phyloP scores from a whole-genome alignment of 2,888 invertebrate species.

The Tinea semifulvella region DNA sequence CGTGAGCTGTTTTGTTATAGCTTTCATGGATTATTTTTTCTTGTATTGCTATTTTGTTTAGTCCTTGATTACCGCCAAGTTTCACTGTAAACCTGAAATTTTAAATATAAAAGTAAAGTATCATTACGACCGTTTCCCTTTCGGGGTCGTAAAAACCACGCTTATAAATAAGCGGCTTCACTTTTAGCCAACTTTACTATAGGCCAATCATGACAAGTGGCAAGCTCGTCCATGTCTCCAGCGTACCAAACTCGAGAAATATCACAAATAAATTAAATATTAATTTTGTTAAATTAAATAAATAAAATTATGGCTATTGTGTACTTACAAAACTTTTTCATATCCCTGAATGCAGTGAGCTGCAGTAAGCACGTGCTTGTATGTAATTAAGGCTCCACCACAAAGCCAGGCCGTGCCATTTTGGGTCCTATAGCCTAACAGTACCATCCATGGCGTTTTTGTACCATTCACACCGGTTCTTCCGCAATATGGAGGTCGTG shows the following conservation, averaged over 20 bases:
- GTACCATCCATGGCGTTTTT: constrained; percentile 76
- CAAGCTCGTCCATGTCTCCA: no score
- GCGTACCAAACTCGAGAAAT: no score
- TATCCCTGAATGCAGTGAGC: constrained; percentile 75
- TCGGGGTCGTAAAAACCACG: no score
- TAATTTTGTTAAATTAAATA: no score
- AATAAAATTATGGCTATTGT: neutral
- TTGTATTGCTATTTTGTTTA: neutral
- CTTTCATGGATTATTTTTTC: neutral
- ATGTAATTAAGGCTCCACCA: constrained; percentile 76
- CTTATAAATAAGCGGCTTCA: no score
- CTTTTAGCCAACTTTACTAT: no score
- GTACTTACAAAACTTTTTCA: constrained; percentile 67
- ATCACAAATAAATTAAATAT: no score
- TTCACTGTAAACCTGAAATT: constrained; percentile 4
- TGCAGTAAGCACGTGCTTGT: constrained; percentile 79
- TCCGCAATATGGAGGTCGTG: neutral
- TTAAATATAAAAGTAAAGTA: no score
- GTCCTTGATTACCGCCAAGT: neutral
- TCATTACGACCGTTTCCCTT: no score
- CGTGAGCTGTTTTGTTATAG: neutral
- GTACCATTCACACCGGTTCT: no score
- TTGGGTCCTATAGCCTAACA: constrained; percentile 72
- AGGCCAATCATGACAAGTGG: no score
- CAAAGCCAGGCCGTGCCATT: constrained; percentile 54